Base-by-base conservation (phyloP, 2,888 invertebrate species). In the Aleiodes leptofemur region DNA sequence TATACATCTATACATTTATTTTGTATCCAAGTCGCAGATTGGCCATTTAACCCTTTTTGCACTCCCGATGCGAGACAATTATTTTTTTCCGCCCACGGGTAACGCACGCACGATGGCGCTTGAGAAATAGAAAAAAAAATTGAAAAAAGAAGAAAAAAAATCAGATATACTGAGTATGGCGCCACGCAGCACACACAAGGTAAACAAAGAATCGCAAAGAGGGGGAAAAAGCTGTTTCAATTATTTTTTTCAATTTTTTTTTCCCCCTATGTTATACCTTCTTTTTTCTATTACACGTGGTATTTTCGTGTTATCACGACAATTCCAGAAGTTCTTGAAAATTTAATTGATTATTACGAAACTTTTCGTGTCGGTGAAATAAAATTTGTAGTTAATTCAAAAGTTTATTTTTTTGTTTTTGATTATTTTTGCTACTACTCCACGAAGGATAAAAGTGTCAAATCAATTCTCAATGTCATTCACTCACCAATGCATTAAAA, bases 31-130 rank as follows among this genome's bases (percentile, higher is more conserved):
- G 43, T 61, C 38, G 14, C 23, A 72, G 73, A 78, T 77, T 79
- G 76, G 53, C 77, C 56, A 76, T 76, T 79, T 80, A 73, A 80
- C 79, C 77, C 75, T 53, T 72, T 77, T 50, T 76, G 77, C 74
- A 76, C 78, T 77, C 73, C 50, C 29, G 59, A 76, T 76, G 72
- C 72, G 64, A 71, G 77, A 77, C 77, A 76, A 76, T 79, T 76
- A 75, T 74, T 73, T 76, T 72, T 72, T 74, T 68, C 68, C 68
- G 68, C 68, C 68, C 50, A 68, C 51, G 68, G 51, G 8, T 51
- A 68, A 51, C 31, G n/a, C 51, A 51, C 31, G n/a, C 51, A 68
- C 6, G 51, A 68, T 13, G 51, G 51, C 23, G 31, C 31, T 68
- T 31, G 43, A 43, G 9, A 43, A 43, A 53, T 14, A 16, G 6